Evolutionary conservation across 2,888 invertebrate genomes (phyloP).

Genomic region (Protophormia terraenovae): DNA sequence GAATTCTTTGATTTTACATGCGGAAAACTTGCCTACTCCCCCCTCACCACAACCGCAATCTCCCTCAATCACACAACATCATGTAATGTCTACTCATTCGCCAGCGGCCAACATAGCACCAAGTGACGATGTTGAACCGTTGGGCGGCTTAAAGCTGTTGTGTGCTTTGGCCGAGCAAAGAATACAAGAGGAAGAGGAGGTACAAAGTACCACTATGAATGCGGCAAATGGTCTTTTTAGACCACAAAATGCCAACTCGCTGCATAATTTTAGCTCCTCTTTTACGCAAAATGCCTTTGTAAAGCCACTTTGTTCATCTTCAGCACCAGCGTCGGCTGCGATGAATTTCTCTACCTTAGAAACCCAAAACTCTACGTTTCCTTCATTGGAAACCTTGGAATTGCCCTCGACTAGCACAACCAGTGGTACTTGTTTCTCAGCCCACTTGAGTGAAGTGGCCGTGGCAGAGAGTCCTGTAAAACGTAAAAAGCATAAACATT

Average conservation of each 20-base stretch:
- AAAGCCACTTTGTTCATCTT: no score
- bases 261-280: slow-evolving; percentile 35
- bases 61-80: slow-evolving; percentile 4
- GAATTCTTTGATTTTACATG: slow-evolving; percentile 1
- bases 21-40: slow-evolving; percentile 28
- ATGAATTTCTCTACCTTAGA: slow-evolving; percentile 24
- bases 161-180: slow-evolving; percentile 93
- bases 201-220: slow-evolving; percentile 63
- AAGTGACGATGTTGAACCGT: slow-evolving; percentile 72
- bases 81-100: slow-evolving; percentile 23
- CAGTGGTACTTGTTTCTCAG: slow-evolving; percentile 37
- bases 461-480: slow-evolving; percentile 70
- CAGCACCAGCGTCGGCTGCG: no score
- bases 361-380: slow-evolving; percentile 66
- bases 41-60: not conserved
- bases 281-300: slow-evolving; percentile 59
- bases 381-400: slow-evolving; percentile 77
- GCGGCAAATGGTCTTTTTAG: slow-evolving; percentile 44
- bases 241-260: slow-evolving; percentile 25
- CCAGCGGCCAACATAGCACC: slow-evolving; percentile 21
- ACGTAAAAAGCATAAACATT: slow-evolving; percentile 82
- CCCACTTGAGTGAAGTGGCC: slow-evolving; percentile 54
- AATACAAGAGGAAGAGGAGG: slow-evolving; percentile 87
- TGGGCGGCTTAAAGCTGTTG: slow-evolving; percentile 88
- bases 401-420: slow-evolving; percentile 74